phyloP scores from a whole-genome alignment of 1,140 invertebrate species.

The Danaus melanippus region DNA sequence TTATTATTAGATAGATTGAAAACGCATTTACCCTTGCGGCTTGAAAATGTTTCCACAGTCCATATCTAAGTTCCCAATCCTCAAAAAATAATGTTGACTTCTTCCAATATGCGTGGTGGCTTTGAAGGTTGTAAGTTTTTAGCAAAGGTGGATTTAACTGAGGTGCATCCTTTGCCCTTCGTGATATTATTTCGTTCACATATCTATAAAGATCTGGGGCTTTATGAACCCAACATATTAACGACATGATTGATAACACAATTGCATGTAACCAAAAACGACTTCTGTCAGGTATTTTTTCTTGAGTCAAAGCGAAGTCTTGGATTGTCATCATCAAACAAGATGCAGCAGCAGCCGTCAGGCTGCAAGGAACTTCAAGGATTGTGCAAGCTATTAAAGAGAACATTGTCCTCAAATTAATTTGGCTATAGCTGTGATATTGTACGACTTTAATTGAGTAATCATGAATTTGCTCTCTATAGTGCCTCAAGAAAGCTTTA shows the following conservation, averaged over 20 bases:
- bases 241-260: slow-evolving; percentile 73
- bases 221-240: slow-evolving; percentile 74
- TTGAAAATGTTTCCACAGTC: slow-evolving; percentile 75
- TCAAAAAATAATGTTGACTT: slow-evolving; percentile 75
- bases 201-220: slow-evolving; percentile 73
- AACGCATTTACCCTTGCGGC: slow-evolving; percentile 17
- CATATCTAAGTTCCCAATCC: slow-evolving; percentile 76
- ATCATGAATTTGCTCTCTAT: slow-evolving; percentile 69
- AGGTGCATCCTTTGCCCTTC: slow-evolving; percentile 73
- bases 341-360: slow-evolving; percentile 71
- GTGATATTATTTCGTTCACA: slow-evolving; percentile 70
- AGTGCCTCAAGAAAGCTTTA: slow-evolving; percentile 64
- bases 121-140: slow-evolving; percentile 67
- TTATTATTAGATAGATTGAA: too few species aligned
- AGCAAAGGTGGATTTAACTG: slow-evolving; percentile 75
- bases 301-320: slow-evolving; percentile 56
- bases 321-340: slow-evolving; percentile 74
- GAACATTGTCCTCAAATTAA: slow-evolving; percentile 71
- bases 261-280: slow-evolving; percentile 59
- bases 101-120: slow-evolving; percentile 74
- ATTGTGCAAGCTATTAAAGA: slow-evolving; percentile 70
- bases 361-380: slow-evolving; percentile 74
- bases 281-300: slow-evolving; percentile 33
- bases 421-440: slow-evolving; percentile 54
- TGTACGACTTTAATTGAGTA: slow-evolving; percentile 64